A percentile compares a stretch with the other conserved stretches of the same genome.
These are phyloP conservation scores for Chydorus sphaericus DNA, from an alignment of 2,888 invertebrate genomes.

Conservation along the genomic window DNA sequence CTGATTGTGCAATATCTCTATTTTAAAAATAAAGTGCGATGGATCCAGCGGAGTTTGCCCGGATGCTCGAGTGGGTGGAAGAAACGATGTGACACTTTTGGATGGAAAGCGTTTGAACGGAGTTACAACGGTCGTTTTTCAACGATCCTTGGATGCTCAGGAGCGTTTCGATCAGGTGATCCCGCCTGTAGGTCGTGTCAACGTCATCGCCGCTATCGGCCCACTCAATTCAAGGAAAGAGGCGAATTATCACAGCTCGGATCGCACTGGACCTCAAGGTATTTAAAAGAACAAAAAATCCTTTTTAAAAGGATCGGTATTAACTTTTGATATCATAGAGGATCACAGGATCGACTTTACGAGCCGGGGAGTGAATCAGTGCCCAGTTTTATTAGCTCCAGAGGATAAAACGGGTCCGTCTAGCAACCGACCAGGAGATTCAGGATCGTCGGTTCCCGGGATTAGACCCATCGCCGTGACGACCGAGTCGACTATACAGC, in stretches of 20 bases:
- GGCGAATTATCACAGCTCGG: conserved; percentile 59
- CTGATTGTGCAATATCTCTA: not conserved
- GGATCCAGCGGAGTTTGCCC: conserved; percentile 73
- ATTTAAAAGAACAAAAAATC: not conserved
- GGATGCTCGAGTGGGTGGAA: conserved; percentile 62
- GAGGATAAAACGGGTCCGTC: not conserved
- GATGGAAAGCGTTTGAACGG: conserved; percentile 62
- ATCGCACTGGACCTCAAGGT: conserved; percentile 10
- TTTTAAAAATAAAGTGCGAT: conserved; percentile 42
- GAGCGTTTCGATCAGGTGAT: conserved; percentile 41
- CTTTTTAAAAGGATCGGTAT: not conserved
- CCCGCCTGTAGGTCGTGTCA: conserved; percentile 48
- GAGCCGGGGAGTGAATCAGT: conserved; percentile 26
- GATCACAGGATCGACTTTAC: conserved; percentile 51
- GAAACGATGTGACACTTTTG: conserved; percentile 58
- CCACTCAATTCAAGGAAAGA: conserved; percentile 61
- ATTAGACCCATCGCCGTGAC: conserved; percentile 5
- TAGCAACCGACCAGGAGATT: not conserved
- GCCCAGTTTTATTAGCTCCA: conserved; percentile 7
- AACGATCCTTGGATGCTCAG: conserved; percentile 57
- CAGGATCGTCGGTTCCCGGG: conserved; percentile 7
- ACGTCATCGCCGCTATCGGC: conserved; percentile 77
- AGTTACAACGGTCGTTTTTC: conserved; percentile 63
- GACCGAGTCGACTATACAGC: conserved; percentile 28
- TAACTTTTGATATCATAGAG: conserved; percentile 18